phyloP scores from a whole-genome alignment of 2,113 vertebrate genomes.

The Cervus canadensis region DNA sequence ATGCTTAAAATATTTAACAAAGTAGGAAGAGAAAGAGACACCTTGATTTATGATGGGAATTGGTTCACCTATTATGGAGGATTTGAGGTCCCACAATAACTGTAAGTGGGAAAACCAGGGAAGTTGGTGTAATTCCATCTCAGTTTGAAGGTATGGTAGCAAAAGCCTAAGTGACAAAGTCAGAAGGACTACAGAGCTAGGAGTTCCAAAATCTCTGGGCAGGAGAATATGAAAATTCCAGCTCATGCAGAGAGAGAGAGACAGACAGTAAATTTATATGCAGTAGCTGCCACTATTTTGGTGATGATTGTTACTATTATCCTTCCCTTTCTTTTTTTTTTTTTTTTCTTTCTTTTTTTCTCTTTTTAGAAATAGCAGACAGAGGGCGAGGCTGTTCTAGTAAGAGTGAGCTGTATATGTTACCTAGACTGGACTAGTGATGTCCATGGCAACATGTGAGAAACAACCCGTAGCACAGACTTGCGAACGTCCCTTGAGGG shows the following conservation, averaged over 20 bases:
- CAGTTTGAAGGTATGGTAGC: background rate
- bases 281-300: background rate
- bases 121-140: background rate
- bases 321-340: too few species aligned
- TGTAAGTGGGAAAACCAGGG: background rate
- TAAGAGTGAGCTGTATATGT: background rate
- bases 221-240: background rate
- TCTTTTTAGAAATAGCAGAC: background rate
- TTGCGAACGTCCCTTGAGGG: fast-evolving
- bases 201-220: background rate
- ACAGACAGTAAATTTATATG: background rate
- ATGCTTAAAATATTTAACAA: background rate
- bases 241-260: background rate
- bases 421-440: background rate
- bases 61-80: background rate
- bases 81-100: background rate
- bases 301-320: background rate
- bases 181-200: background rate
- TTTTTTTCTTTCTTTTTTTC: too few species aligned
- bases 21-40: background rate
- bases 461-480: background rate
- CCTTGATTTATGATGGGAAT: background rate
- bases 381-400: background rate
- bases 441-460: background rate
- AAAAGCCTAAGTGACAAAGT: background rate